Conservation (phyloP, 2,113 vertebrate species). For the Pycnonotus jocosus region DNA sequence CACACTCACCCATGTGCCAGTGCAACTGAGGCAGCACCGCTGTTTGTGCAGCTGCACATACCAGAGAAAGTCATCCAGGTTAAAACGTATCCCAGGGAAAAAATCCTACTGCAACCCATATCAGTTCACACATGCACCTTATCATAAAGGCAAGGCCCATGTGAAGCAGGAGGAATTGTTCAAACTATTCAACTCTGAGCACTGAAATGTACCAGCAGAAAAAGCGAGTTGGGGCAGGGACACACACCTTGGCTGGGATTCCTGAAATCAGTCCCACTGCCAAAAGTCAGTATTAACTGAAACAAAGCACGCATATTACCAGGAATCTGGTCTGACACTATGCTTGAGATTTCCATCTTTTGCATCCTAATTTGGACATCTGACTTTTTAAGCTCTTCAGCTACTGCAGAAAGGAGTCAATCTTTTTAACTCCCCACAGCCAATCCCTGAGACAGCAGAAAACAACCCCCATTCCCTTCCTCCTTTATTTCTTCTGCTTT, state of each 20-base stretch:
- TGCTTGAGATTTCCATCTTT: background rate
- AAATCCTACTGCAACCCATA: background rate
- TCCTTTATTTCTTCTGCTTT: background rate
- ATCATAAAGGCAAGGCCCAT: background rate
- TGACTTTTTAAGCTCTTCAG: background rate
- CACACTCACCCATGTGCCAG: background rate
- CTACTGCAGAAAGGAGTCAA: background rate
- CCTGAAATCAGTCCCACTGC: background rate
- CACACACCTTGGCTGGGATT: background rate
- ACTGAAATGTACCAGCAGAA: background rate
- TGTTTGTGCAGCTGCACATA: background rate
- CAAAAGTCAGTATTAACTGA: background rate
- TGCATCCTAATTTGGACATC: background rate
- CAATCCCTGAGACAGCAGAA: background rate
- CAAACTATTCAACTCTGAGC: background rate
- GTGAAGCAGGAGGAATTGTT: background rate
- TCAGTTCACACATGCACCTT: background rate
- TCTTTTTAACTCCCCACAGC: background rate
- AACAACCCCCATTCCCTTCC: background rate
- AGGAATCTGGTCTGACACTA: background rate
- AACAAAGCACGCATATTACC: background rate
- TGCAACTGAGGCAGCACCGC: rapidly evolving
- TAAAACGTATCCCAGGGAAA: background rate
- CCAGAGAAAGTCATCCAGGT: background rate
- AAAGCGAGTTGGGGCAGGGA: background rate